A percentile compares a stretch with the other conserved stretches of the same genome.
Conservation (phyloP, 2,888 invertebrate genomes). For the Caenorhabditis sulstoni region DNA sequence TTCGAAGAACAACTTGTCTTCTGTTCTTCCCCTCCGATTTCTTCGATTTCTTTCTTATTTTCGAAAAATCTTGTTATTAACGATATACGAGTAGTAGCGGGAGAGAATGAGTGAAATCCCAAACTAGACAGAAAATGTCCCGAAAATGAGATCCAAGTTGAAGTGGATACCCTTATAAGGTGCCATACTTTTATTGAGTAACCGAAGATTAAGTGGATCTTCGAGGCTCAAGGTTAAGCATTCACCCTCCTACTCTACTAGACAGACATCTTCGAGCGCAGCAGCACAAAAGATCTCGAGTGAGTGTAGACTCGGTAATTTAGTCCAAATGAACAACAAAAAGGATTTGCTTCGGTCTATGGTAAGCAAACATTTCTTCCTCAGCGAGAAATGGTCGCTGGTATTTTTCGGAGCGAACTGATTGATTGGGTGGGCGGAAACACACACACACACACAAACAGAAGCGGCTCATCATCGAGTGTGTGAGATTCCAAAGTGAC, state of each 20-base stretch:
- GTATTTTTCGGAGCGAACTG: slow-evolving; percentile 22
- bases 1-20: slow-evolving; percentile 47
- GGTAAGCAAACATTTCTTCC: slow-evolving; percentile 23
- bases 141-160: not conserved
- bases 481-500: not conserved
- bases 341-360: slow-evolving; percentile 12
- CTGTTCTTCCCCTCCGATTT: not conserved
- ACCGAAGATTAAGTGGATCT: slow-evolving; percentile 32
- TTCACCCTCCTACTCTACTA: too few relatives aligned
- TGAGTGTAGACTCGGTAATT: not conserved
- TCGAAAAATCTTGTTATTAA: slow-evolving; percentile 29
- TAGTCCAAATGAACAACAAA: slow-evolving; percentile 17
- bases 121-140: too few relatives aligned
- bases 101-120: not conserved
- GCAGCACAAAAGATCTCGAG: too few relatives aligned
- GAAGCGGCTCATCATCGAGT: slow-evolving; percentile 10
- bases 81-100: slow-evolving; percentile 3
- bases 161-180: not conserved
- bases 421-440: slow-evolving; percentile 24
- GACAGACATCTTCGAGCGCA: too few relatives aligned
- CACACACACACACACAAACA: slow-evolving; percentile 19
- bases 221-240: slow-evolving; percentile 1
- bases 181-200: not conserved
- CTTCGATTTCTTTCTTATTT: not conserved
- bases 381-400: slow-evolving; percentile 14